Conservation (phyloP, 2,797 vertebrate genomes). For the Macrochelys suwanniensis region DNA sequence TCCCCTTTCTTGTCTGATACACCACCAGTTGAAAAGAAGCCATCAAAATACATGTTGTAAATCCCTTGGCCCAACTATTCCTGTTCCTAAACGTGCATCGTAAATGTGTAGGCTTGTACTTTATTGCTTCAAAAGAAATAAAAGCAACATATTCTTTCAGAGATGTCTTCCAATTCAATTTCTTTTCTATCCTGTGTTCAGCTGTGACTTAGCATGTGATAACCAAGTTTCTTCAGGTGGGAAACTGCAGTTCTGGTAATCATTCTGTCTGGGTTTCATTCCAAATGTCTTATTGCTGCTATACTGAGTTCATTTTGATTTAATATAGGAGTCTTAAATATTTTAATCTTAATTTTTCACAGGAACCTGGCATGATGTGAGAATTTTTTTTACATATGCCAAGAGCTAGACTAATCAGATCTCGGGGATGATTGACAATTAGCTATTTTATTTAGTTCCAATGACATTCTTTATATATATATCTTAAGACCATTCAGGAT, state of each 20-base stretch:
- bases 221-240: constrained; percentile 3
- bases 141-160: constrained; percentile 1
- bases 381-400: not conserved
- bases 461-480: not conserved
- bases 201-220: constrained; percentile 7
- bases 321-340: not conserved
- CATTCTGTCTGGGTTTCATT: not conserved
- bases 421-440: too few species aligned
- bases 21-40: constrained; percentile 17
- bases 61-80: not conserved
- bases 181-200: constrained; percentile 25
- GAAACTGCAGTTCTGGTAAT: not conserved
- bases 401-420: not conserved
- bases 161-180: constrained; percentile 31
- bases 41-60: not conserved
- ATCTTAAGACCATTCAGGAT: not conserved
- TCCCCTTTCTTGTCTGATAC: constrained; percentile 4
- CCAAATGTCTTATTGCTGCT: not conserved
- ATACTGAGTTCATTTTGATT: not conserved
- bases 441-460: too few species aligned
- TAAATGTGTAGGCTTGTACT: not conserved
- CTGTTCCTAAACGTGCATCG: not conserved
- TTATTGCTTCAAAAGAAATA: not conserved
- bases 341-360: constrained; percentile 4
- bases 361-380: not conserved